Base-by-base conservation (phyloP, 1,140 invertebrate species). In the Helicoverpa zea region DNA sequence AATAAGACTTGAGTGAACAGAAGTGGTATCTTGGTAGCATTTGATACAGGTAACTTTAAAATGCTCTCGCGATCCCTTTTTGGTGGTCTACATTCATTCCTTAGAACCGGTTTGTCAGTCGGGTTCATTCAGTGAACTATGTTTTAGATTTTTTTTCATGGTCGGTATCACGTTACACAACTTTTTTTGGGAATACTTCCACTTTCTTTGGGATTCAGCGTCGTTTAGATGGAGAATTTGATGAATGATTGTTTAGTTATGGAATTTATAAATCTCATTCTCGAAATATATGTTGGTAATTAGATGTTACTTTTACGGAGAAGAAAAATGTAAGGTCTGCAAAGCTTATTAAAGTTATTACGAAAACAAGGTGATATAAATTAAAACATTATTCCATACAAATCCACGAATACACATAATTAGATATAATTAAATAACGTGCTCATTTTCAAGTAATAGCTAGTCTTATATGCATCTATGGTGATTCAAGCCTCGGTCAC, bases 51-150 rank as follows among this genome's bases (percentile, higher is more conserved):
- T 51, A 76, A 59, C 54, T 59, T 59, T 13, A 75, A 75, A 75
- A 75, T 61, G 35, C 2, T 51, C 56, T 7, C 7, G 56, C 29
- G 56, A 14, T 66, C 75, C 75, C 75, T 77, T 76, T 76, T 76
- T 51, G 64, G 16, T 51, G 13, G 59, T 58, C 54, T 43, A 64
- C 49, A 76, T 76, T 68, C 58, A 81, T 81, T 81, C 80, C 56
- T 81, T 77, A 59, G 43, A 72, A 81, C 80, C 64, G 63, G 80
- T 81, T 76, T 58, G 2, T 72, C 11, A 0, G 23, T 58, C 16
- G 35, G 35, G 66, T 72, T 72, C 78, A 79, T 79, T 79, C 66
- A 79, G 78, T 77, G 61, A 77, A 77, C 75, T 77, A 64, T 64
- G 74, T 64, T 66, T 77, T 64, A 52, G 16, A 16, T 73, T 73